Base-by-base conservation (phyloP, 2,113 vertebrate species). In the Aegypius monachus region DNA sequence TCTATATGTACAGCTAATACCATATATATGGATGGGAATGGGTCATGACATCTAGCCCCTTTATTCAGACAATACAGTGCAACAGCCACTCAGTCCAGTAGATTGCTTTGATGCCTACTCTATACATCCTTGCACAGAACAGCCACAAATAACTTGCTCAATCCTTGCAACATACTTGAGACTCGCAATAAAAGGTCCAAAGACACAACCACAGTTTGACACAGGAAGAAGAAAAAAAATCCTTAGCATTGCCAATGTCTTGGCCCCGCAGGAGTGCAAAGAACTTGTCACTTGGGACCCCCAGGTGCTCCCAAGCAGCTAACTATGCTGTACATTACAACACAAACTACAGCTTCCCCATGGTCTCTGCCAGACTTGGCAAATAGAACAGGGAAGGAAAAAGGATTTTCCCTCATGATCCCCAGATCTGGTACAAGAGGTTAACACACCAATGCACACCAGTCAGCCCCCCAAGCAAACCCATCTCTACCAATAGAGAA, bases 191-290 rank as follows among this genome's bases (percentile, higher is more conserved):
- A 52, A 88, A 80, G 29, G 10, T 22, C 16, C 26, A n/a, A 91
- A 80, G 21, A n/a, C 34, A 78, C 8, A 77, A 61, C 6, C 9
- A 5, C 32, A 81, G 8, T 27, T 71, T 62, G 45, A 77, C 27
- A 45, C 4, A 32, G 12, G 8, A 56, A 65, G 22, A 66, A 72
- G 2, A 16, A 63, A 25, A n/a, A 70, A 74, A 47, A 29, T 25
- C 14, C 9, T 27, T 20, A 38, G 22, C 17, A 50, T 16, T 65
- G 31, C 18, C 48, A 56, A 19, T 9, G 13, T 8, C 42, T 74
- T 66, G 65, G 25, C 5, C 31, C 7, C 3, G 0, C 0, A 0
- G 4, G 27, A 78, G 1, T 3, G 23, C 38, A 59, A 58, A 66
- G 32, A 84, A 48, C 7, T 34, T 32, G 6, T 36, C 53, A 27